Evolutionary conservation across 1,140 invertebrate species (phyloP).

Genomic region (Ladona fulva): DNA sequence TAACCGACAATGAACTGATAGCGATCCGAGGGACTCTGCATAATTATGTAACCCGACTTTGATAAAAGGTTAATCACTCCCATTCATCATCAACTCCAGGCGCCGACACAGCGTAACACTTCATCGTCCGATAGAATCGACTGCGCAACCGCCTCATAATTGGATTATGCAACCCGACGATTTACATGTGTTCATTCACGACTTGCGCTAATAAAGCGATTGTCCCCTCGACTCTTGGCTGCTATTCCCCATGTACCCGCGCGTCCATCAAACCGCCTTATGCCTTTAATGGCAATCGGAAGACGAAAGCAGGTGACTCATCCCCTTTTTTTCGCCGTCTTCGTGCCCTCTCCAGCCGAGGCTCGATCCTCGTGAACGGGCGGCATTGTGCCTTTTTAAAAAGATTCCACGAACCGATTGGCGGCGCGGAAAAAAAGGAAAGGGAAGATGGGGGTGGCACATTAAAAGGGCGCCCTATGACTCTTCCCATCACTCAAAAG

Average conservation of each 20-base stretch:
- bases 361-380: no score
- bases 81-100: neutral
- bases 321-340: no score
- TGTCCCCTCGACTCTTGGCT: neutral
- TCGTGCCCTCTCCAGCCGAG: no score
- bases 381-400: neutral
- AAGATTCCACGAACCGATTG: neutral
- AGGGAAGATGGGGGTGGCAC: neutral
- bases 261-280: neutral
- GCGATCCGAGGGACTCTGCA: no score
- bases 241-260: neutral
- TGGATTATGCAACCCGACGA: neutral
- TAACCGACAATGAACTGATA: no score
- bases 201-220: neutral
- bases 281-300: no score
- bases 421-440: neutral
- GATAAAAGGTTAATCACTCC: constrained; percentile 1
- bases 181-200: neutral
- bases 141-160: neutral
- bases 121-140: neutral
- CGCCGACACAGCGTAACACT: neutral
- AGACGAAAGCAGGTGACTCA: no score
- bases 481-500: neutral
- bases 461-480: neutral
- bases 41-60: neutral